Percentiles rank a stretch among this genome's conserved stretches.
phyloP scores from a whole-genome alignment of 2,797 vertebrate genomes.

The Spinus pinus region DNA sequence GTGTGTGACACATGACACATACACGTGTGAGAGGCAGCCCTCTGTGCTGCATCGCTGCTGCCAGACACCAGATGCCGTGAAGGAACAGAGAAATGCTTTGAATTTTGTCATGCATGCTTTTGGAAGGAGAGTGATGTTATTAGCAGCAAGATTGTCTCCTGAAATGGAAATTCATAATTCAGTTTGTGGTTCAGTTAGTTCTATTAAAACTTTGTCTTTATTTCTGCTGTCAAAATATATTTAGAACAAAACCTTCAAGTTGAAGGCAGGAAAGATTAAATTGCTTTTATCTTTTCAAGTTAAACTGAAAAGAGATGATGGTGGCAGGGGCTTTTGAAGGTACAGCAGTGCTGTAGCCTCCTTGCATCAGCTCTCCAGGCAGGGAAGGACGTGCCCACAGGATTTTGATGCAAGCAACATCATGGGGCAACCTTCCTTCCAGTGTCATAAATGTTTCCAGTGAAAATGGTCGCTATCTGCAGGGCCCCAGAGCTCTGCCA shows the following conservation, averaged over 20 bases:
- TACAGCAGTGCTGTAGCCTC: not conserved
- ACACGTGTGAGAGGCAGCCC: not conserved
- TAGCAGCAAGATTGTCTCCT: conserved; percentile 38
- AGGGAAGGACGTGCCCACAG: not conserved
- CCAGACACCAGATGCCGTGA: not conserved
- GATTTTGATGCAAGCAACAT: not conserved
- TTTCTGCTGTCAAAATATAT: conserved; percentile 60
- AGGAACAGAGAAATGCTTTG: conserved; percentile 27
- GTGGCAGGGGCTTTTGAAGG: not conserved
- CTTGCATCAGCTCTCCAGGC: not conserved
- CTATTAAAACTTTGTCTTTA: conserved; percentile 58
- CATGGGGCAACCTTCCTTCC: not conserved
- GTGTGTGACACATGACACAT: not conserved
- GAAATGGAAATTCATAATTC: conserved; percentile 64
- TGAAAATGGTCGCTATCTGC: not conserved
- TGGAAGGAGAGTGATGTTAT: conserved; percentile 40
- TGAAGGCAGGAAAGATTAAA: conserved; percentile 31
- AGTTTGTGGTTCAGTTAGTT: conserved; percentile 60
- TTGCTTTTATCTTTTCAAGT: conserved; percentile 27
- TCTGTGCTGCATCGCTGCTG: not conserved
- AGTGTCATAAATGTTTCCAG: not conserved
- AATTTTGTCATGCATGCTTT: conserved; percentile 41
- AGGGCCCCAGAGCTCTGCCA: not conserved
- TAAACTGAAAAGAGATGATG: conserved; percentile 3
- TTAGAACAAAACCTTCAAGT: conserved; percentile 37